Evolutionary conservation across 2,888 invertebrate species (phyloP), one percentile per base, ranked within the genome.

Genomic region (Galeopsomyia nigrocyanea): DNA sequence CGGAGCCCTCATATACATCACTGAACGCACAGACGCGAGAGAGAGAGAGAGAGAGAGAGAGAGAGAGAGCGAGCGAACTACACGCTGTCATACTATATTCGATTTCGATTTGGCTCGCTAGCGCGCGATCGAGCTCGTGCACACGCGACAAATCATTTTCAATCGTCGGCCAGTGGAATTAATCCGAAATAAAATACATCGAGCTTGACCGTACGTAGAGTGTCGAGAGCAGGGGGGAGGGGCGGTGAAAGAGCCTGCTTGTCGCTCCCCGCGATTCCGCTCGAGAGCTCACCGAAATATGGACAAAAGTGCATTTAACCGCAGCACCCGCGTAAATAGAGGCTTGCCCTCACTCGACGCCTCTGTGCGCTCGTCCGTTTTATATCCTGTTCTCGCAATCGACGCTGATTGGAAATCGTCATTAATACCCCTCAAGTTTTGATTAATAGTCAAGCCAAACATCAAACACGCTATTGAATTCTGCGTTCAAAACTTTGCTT

Each of bases 141-240:
- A 21, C 49, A 49, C 47, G n/a, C 61, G 61, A 55, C 68, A 46
- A 68, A 61, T 62, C 61, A 68, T 68, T 68, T 53, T 55, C 68
- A 62, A 68, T 61, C 53, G 53, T 14, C 50, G 21, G 17, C 22
- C 17, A 2, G 61, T 17, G 21, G 61, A 55, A 68, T 62, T 68
- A 61, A 60, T 60, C 60, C 51, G 58, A 53, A 68, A 60, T 60
- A 68, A 60, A 68, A 51, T 53, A 60, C 60, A 60, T 31, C 10
- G 10, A 39, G 63, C 39, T 39, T 39, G 39, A 39, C 39, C 39
- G 13, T 39, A 10, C 39, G 10, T 13, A 39, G 17, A 17, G 39
- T 13, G 46, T 26, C 26, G 56, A 53, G 19, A 56, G 16, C 13
- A n/a, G 17, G 10, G 17, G 2, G 39, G 17, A 0, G 46, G 47